Evolutionary conservation across 23 tunicate species (phyloP).

Genomic region (Halocynthia roretzi): DNA sequence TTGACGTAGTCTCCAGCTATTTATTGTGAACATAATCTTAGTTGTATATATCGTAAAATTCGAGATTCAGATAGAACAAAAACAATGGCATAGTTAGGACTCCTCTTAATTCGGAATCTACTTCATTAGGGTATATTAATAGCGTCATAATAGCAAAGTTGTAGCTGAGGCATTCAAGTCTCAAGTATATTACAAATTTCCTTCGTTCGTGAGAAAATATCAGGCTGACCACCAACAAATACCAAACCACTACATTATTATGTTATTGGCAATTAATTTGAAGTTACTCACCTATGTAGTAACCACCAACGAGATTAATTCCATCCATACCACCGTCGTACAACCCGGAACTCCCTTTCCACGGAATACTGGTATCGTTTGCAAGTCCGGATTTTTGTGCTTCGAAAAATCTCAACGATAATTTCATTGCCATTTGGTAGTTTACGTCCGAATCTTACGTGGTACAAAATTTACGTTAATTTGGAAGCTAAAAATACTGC

Average conservation of each 20-base stretch:
- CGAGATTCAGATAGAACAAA: too few species aligned
- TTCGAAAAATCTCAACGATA: constrained; percentile 44
- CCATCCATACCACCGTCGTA: constrained; percentile 68
- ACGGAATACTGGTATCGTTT: constrained; percentile 27
- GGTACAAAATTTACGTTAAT: background rate
- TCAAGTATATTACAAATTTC: too few species aligned
- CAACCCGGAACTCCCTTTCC: constrained; percentile 55
- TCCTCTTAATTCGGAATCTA: too few species aligned
- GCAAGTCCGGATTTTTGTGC: constrained; percentile 64
- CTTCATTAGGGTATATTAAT: too few species aligned
- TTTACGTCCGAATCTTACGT: constrained; percentile 41
- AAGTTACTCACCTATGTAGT: constrained; percentile 53
- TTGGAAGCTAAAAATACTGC: background rate
- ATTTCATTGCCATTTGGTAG: constrained; percentile 28
- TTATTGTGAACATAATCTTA: too few species aligned
- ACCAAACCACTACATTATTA: too few species aligned
- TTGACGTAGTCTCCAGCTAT: constrained; percentile 84
- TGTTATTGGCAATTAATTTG: too few species aligned
- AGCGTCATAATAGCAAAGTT: too few species aligned
- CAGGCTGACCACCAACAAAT: background rate
- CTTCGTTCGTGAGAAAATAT: too few species aligned
- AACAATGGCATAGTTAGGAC: too few species aligned
- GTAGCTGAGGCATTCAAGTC: too few species aligned
- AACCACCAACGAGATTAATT: constrained; percentile 50
- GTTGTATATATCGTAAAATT: too few species aligned